phyloP scores from a whole-genome alignment of 2,113 vertebrate species.

The Callopanchax toddi region DNA sequence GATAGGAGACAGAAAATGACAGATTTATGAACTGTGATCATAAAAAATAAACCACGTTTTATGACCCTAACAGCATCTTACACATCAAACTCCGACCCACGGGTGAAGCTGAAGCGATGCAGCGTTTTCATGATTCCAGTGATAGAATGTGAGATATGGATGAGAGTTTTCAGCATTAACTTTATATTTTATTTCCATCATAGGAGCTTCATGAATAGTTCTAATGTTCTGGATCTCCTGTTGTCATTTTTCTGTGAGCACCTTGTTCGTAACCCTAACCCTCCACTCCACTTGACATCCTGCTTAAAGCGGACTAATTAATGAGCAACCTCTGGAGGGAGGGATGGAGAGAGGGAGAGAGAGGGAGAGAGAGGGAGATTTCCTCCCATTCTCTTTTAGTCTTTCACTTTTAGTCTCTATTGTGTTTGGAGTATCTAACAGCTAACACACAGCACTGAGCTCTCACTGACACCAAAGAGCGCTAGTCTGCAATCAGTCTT shows the following conservation, averaged over 20 bases:
- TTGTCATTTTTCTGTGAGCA: slow-evolving; percentile 11
- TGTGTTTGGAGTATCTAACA: slow-evolving; percentile 22
- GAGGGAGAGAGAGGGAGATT: slow-evolving; percentile 16
- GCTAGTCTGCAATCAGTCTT: slow-evolving; percentile 9
- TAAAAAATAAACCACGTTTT: background rate
- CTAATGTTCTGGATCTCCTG: slow-evolving; percentile 35
- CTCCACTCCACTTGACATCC: slow-evolving; percentile 42
- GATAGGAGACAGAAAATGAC: slow-evolving; percentile 11
- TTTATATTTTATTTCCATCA: slow-evolving; percentile 59
- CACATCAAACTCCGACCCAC: too few relatives aligned
- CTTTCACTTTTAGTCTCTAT: slow-evolving; percentile 47
- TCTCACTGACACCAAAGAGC: slow-evolving; percentile 15
- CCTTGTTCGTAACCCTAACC: slow-evolving; percentile 12
- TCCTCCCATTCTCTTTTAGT: slow-evolving; percentile 34
- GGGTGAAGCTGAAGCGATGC: too few relatives aligned
- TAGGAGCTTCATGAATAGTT: slow-evolving; percentile 50
- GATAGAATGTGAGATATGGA: too few relatives aligned
- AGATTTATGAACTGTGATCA: background rate
- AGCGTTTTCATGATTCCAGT: too few relatives aligned
- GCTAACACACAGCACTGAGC: slow-evolving; percentile 30
- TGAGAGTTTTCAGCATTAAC: slow-evolving; percentile 4
- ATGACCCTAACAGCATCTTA: background rate
- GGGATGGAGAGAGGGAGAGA: slow-evolving; percentile 17
- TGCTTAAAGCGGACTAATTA: slow-evolving; percentile 50
- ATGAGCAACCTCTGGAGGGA: slow-evolving; percentile 42